These are phyloP conservation scores for Atethmia centrago DNA, from an alignment of 2,888 invertebrate genomes.

Conservation along the genomic window DNA sequence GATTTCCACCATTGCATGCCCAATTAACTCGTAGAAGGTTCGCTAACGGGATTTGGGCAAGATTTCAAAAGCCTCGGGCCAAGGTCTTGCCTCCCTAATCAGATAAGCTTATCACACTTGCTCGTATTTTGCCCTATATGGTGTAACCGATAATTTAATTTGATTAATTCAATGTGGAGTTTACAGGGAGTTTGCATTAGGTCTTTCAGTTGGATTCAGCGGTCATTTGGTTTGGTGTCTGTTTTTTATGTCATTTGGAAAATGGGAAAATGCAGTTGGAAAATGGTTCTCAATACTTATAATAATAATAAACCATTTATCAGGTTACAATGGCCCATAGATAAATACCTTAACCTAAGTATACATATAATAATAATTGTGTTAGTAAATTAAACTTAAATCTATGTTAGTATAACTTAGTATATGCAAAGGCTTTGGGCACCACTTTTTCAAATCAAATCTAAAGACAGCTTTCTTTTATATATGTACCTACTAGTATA, in stretches of 20 bases:
- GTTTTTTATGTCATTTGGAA: not conserved
- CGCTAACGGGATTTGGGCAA: slow-evolving; percentile 65
- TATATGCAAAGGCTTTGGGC: not conserved
- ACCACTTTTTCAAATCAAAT: not conserved
- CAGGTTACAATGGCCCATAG: too few species aligned
- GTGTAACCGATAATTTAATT: slow-evolving; percentile 46
- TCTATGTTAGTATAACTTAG: too few species aligned
- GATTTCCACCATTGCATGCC: slow-evolving; percentile 47
- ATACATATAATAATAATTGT: too few species aligned
- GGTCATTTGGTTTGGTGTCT: not conserved
- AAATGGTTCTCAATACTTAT: not conserved
- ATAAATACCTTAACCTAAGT: too few species aligned
- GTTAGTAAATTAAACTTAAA: too few species aligned
- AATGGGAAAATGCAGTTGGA: not conserved
- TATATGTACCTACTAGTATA: not conserved
- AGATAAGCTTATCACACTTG: slow-evolving; percentile 67
- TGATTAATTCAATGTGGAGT: slow-evolving; percentile 23
- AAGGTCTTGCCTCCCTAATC: slow-evolving; percentile 66
- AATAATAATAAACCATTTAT: too few species aligned
- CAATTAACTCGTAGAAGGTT: slow-evolving; percentile 58
- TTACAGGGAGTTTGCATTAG: slow-evolving; percentile 14
- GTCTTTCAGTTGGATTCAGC: not conserved
- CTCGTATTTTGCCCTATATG: slow-evolving; percentile 36
- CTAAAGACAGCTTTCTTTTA: not conserved
- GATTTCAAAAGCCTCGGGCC: slow-evolving; percentile 64